Evolutionary conservation across 2,113 vertebrate species (phyloP), one percentile per base, ranked within the genome.

Genomic region (Pristiophorus japonicus): DNA sequence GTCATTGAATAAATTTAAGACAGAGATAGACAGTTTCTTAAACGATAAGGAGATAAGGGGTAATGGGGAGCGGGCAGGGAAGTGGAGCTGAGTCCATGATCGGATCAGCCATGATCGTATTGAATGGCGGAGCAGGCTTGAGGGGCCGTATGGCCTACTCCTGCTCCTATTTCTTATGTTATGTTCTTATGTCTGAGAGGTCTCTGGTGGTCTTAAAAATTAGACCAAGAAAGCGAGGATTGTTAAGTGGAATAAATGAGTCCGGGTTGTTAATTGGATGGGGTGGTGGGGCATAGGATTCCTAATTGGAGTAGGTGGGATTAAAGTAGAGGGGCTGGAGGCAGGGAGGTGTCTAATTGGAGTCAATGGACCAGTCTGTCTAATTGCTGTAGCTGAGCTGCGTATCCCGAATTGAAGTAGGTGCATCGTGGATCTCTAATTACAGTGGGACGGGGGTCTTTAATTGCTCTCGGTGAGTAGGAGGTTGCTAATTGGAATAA

Each of bases 201-300:
- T 4, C 87, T 59, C 87, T 90, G 87, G 30, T 90, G 30, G n/a
- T 30, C 62, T 22, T 11, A 10, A 34, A 30, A 62, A 11, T 51
- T 88, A 47, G 85, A 88, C 47, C 3, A 55, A 91, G 14, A 16
- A 59, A n/a, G 55, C 18, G 78, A 45, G 78, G 38, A 81, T 45
- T 81, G 78, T 22, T 81, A 81, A 81, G 42, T 81, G 78, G 78
- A 81, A 81, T 81, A 81, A 81, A 42, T 81, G 78, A 81, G 38
- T 62, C 2, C 12, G 6, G 51, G 87, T n/a, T 62, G 51, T 62
- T 62, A 91, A 91, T 91, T 59, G 55, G 87, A n/a, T 62, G 30
- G 87, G 87, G 87, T 11, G 27, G n/a, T 16, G 38, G 42, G 42
- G 38, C 38, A 20, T 38, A 1, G 78, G 4, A 20, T 81, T 62